phyloP scores from a whole-genome alignment of 2,113 vertebrate genomes.

The Trogon melanurus region DNA sequence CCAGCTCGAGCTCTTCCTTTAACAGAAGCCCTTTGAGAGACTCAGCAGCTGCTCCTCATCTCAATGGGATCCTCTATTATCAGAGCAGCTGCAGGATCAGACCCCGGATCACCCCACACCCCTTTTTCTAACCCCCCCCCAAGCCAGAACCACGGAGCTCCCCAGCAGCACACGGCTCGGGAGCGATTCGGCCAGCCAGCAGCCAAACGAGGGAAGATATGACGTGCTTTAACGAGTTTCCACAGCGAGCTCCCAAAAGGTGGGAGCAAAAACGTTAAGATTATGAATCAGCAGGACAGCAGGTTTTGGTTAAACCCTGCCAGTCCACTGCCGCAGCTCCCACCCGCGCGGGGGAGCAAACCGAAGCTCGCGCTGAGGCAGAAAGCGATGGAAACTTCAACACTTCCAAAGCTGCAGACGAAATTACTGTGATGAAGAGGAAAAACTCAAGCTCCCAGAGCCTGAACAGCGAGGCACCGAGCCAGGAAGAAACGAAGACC shows the following conservation, averaged over 20 bases:
- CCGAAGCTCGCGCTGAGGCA: neutral
- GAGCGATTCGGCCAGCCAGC: neutral
- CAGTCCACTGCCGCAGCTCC: neutral
- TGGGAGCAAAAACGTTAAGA: neutral
- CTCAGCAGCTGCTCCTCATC: slow-evolving; percentile 44
- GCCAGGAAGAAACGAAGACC: slow-evolving; percentile 42
- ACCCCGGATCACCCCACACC: neutral
- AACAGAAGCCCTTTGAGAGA: slow-evolving; percentile 40
- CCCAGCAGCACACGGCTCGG: neutral
- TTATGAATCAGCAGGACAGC: slow-evolving; percentile 5
- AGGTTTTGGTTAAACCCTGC: neutral
- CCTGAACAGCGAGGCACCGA: neutral
- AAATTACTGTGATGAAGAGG: neutral
- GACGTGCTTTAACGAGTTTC: neutral
- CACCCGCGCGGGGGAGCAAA: neutral
- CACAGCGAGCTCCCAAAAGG: slow-evolving; percentile 1
- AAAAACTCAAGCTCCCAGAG: neutral
- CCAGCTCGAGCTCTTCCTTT: neutral
- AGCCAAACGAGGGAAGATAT: neutral
- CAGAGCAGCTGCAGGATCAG: slow-evolving; percentile 37
- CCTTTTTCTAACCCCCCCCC: neutral
- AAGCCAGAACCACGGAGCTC: neutral
- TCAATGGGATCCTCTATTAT: slow-evolving; percentile 26
- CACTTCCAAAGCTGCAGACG: neutral
- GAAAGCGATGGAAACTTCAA: slow-evolving; percentile 17